A percentile compares a stretch with the other conserved stretches of the same genome.
phyloP scores from a whole-genome alignment of 1,140 invertebrate genomes.

The Lasioglossum albipes region DNA sequence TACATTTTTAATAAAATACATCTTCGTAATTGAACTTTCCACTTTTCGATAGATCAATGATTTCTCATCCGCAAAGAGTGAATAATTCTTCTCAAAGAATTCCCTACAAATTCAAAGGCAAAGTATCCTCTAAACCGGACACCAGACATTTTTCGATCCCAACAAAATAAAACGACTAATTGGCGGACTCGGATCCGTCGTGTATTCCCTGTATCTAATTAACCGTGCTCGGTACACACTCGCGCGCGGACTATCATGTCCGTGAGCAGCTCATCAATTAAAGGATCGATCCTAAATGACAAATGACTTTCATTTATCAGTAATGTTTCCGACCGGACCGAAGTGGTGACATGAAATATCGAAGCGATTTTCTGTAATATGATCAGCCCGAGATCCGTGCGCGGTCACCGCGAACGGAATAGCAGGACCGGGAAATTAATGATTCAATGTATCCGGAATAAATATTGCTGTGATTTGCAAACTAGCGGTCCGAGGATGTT shows the following conservation, averaged over 20 bases:
- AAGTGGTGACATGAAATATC: conserved; percentile 51
- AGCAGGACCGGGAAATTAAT: conserved; percentile 26
- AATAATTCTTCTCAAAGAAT: too few species aligned
- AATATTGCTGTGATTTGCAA: background rate
- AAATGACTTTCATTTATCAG: conserved; percentile 46
- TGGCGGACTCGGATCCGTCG: conserved; percentile 2
- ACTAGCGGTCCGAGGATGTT: background rate
- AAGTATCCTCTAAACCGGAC: too few species aligned
- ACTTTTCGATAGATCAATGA: too few species aligned
- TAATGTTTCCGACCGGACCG: conserved; percentile 2
- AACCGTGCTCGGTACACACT: conserved; percentile 11
- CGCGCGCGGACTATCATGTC: background rate
- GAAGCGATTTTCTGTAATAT: conserved; percentile 44
- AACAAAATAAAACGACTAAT: conserved; percentile 14
- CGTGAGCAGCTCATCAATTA: conserved; percentile 39
- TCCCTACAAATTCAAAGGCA: too few species aligned
- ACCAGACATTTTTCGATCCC: too few species aligned
- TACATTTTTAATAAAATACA: too few species aligned
- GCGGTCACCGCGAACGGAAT: conserved; percentile 7
- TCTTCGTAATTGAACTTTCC: too few species aligned
- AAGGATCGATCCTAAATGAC: conserved; percentile 45
- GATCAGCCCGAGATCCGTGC: conserved; percentile 29
- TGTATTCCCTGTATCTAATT: conserved; percentile 38
- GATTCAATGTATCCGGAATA: background rate
- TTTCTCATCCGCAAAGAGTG: too few species aligned